A percentile compares a stretch with the other conserved stretches of the same genome.
Conservation (phyloP, 2,888 invertebrate genomes). For the Cataglyphis albicans region DNA sequence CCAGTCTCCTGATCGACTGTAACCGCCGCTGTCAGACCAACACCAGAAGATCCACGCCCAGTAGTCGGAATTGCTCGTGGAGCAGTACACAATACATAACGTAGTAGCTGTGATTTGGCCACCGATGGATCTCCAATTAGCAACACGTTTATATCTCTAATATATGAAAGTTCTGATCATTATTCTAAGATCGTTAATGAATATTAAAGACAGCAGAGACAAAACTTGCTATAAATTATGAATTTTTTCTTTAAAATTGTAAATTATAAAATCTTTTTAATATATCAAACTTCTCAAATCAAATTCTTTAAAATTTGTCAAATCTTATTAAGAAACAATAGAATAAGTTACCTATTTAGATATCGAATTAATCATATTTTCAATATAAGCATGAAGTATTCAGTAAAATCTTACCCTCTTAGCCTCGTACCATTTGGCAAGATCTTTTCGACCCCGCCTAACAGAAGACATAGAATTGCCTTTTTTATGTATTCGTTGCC, state of each 20-base stretch:
- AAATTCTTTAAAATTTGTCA: background rate
- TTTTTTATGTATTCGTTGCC: conserved; percentile 98
- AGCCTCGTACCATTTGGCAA: conserved; percentile 96
- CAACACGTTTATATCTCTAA: conserved; percentile 93
- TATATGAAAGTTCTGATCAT: background rate
- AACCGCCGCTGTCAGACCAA: conserved; percentile 99
- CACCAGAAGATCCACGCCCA: conserved; percentile 98
- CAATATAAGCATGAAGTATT: background rate
- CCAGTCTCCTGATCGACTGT: conserved; percentile 98
- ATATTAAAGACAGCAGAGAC: background rate
- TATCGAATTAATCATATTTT: background rate
- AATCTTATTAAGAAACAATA: background rate
- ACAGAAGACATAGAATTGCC: conserved; percentile 96
- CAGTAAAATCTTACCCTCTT: conserved; percentile 89
- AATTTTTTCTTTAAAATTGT: background rate
- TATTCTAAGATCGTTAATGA: background rate
- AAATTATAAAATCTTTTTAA: conserved; percentile 2
- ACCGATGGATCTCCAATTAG: conserved; percentile 99
- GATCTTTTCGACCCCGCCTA: conserved; percentile 98
- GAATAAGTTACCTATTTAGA: background rate
- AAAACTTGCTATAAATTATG: background rate
- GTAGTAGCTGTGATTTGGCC: conserved; percentile 97
- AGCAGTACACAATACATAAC: conserved; percentile 97
- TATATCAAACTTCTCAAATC: background rate
- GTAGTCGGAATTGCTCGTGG: conserved; percentile 99